Evolutionary conservation across 2,888 invertebrate species (phyloP).

Genomic region (Dryocosmus kuriphilus): DNA sequence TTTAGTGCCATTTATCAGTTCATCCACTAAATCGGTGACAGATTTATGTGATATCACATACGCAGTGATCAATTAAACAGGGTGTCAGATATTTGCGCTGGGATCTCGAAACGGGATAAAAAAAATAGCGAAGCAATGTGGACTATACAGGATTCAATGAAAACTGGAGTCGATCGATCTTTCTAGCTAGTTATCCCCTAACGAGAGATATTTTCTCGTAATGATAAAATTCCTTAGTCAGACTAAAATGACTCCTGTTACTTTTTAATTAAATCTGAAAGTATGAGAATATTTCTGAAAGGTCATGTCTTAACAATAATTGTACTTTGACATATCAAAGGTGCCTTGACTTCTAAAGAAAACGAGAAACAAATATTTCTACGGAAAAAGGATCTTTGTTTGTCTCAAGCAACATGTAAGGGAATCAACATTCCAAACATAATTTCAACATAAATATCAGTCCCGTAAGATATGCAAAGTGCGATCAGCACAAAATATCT

Average conservation of each 20-base stretch:
- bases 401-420: conserved; percentile 18
- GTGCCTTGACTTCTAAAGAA: conserved; percentile 19
- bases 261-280: neutral
- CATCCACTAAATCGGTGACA: neutral
- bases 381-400: conserved; percentile 34
- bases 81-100: conserved; percentile 12
- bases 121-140: neutral
- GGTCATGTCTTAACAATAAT: neutral
- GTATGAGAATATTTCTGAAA: neutral
- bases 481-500: conserved; percentile 65
- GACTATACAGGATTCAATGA: neutral
- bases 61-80: conserved; percentile 20
- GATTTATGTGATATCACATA: conserved; percentile 5
- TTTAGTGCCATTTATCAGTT: neutral
- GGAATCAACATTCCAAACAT: conserved; percentile 65
- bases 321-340: conserved; percentile 4
- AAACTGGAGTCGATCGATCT: conserved; percentile 32
- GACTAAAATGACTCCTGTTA: too few relatives aligned
- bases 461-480: conserved; percentile 62
- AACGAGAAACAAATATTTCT: conserved; percentile 41
- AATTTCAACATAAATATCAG: conserved; percentile 67
- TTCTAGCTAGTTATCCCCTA: neutral
- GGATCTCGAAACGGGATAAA: conserved; percentile 8
- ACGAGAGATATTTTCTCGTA: neutral
- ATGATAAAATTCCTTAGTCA: neutral